Evolutionary conservation across 2,888 invertebrate genomes (phyloP).

Genomic region (Leucoptera coffeella): DNA sequence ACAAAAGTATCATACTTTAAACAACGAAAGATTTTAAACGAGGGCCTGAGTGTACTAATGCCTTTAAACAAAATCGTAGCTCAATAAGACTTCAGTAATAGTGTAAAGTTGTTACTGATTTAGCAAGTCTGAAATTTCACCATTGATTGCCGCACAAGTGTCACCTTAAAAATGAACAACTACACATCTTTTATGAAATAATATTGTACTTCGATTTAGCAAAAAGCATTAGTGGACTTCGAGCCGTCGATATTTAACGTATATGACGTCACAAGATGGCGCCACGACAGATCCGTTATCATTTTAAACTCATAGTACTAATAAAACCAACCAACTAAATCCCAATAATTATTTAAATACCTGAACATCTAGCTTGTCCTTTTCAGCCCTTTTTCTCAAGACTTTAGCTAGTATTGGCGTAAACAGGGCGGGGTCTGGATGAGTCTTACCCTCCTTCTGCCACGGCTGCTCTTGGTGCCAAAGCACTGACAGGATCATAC

Average conservation of each 20-base stretch:
- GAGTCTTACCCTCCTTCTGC: constrained; percentile 17
- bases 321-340: constrained; percentile 3
- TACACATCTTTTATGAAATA: no score
- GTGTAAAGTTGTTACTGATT: no score
- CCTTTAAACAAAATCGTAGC: no score
- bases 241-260: neutral
- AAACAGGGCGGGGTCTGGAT: constrained; percentile 34
- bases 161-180: no score
- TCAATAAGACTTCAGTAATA: no score
- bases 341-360: constrained; percentile 10
- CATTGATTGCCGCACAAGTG: no score
- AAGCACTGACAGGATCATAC: constrained; percentile 19
- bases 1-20: no score
- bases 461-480: constrained; percentile 33
- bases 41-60: no score
- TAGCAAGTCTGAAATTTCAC: no score
- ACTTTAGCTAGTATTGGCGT: constrained; percentile 27
- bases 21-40: no score
- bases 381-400: constrained; percentile 12
- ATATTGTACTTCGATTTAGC: no score
- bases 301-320: neutral
- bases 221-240: no score
- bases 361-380: constrained; percentile 16
- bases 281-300: neutral
- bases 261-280: constrained; percentile 1